Evolutionary conservation across 2,797 vertebrate species (phyloP).

Genomic region (Oryzias dopingdopingensis): DNA sequence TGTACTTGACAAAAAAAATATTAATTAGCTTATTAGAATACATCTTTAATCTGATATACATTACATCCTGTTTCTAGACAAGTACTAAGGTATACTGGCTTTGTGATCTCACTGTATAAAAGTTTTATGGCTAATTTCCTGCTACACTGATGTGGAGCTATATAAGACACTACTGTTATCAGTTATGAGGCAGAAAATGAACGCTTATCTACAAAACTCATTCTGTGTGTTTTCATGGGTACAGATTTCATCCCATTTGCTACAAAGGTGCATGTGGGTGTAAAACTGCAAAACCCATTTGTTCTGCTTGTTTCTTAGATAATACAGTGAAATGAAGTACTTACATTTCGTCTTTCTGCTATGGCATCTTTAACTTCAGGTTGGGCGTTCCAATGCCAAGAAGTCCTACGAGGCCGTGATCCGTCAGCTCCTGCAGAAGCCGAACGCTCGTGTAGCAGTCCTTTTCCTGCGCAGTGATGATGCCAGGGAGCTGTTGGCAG

Average conservation of each 20-base stretch:
- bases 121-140: slow-evolving; percentile 51
- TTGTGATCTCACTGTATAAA: slow-evolving; percentile 32
- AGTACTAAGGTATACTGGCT: slow-evolving; percentile 32
- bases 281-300: slow-evolving; percentile 10
- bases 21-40: no score
- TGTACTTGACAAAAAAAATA: no score
- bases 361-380: slow-evolving; percentile 58
- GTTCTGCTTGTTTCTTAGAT: slow-evolving; percentile 7
- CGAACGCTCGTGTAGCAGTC: slow-evolving; percentile 92
- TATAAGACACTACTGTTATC: slow-evolving; percentile 56
- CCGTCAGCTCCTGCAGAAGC: slow-evolving; percentile 92
- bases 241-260: slow-evolving; percentile 52
- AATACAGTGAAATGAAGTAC: not conserved
- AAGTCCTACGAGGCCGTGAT: slow-evolving; percentile 95
- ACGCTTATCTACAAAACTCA: slow-evolving; percentile 52
- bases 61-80: slow-evolving; percentile 16
- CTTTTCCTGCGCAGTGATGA: slow-evolving; percentile 95
- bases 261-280: slow-evolving; percentile 9
- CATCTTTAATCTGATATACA: no score
- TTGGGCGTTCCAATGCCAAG: slow-evolving; percentile 92
- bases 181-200: slow-evolving; percentile 43
- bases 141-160: slow-evolving; percentile 46
- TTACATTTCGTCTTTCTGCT: not conserved
- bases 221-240: slow-evolving; percentile 37
- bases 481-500: slow-evolving; percentile 91